Evolutionary conservation across 1,140 invertebrate genomes (phyloP).

Genomic region (Megathymus violae): DNA sequence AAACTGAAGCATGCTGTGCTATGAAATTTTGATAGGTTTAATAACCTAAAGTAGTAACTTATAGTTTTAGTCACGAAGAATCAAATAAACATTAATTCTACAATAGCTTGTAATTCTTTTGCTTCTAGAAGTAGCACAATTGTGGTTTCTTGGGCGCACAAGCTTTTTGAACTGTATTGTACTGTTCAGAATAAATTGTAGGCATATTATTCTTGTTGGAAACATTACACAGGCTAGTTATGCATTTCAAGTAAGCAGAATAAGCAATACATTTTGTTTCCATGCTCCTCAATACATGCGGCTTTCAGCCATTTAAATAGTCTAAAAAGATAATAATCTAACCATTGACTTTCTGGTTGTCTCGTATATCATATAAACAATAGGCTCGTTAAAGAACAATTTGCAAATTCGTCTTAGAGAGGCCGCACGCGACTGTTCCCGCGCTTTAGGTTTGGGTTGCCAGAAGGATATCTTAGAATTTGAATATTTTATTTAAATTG

Average conservation of each 20-base stretch:
- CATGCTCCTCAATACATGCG: conserved; percentile 17
- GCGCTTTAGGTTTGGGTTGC: conserved; percentile 38
- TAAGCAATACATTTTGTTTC: conserved; percentile 30
- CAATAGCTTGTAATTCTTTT: too few species aligned
- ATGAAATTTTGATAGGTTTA: too few species aligned
- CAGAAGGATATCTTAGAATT: neutral
- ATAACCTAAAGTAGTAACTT: too few species aligned
- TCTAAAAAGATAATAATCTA: conserved; percentile 30
- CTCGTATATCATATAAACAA: conserved; percentile 38
- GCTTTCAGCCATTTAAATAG: conserved; percentile 30
- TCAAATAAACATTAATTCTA: too few species aligned
- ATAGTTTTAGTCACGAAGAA: too few species aligned
- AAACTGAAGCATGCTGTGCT: too few species aligned
- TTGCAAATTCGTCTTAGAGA: conserved; percentile 41
- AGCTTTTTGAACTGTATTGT: conserved; percentile 9
- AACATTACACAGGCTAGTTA: conserved; percentile 22
- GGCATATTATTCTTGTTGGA: conserved; percentile 10
- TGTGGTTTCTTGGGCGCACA: too few species aligned
- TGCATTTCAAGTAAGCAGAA: conserved; percentile 17
- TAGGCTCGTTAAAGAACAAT: conserved; percentile 42
- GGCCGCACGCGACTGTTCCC: conserved; percentile 48
- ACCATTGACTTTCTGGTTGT: conserved; percentile 29
- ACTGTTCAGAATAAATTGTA: conserved; percentile 18
- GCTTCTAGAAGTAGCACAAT: too few species aligned
- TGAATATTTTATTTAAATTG: too few species aligned